phyloP scores from a whole-genome alignment of 92 coral and sea anemone species.

The Meandrina meandrites region DNA sequence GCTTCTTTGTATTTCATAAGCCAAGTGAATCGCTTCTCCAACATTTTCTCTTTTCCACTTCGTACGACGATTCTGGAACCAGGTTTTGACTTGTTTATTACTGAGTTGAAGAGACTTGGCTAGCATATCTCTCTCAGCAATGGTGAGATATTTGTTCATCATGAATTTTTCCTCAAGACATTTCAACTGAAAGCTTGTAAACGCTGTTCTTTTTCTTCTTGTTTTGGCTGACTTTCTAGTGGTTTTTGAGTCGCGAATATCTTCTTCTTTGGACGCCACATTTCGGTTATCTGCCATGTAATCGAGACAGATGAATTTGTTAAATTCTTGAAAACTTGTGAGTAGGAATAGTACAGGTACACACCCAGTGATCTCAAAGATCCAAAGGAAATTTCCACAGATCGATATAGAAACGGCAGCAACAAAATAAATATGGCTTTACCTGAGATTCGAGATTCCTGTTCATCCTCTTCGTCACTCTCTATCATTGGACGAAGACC shows the following conservation, averaged over 20 bases:
- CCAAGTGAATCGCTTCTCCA: constrained; percentile 92
- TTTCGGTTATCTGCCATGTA: constrained; percentile 12
- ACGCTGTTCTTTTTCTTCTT: constrained; percentile 92
- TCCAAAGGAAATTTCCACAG: background rate
- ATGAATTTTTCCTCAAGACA: constrained; percentile 95
- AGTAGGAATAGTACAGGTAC: background rate
- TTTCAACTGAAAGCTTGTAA: constrained; percentile 95
- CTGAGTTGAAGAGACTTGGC: constrained; percentile 96
- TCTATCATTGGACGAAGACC: constrained; percentile 22
- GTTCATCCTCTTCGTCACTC: constrained; percentile 38
- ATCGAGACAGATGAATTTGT: background rate
- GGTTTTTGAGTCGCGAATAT: constrained; percentile 17
- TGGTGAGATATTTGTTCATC: constrained; percentile 96
- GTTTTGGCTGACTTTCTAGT: constrained; percentile 65
- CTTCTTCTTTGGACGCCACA: constrained; percentile 11
- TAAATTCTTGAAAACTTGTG: background rate
- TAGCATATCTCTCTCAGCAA: constrained; percentile 94
- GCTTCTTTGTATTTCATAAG: constrained; percentile 85
- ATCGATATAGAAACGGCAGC: background rate
- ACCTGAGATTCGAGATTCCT: constrained; percentile 26
- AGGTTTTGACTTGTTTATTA: constrained; percentile 95
- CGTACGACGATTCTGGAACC: constrained; percentile 98
- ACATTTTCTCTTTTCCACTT: constrained; percentile 99
- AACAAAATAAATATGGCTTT: background rate
- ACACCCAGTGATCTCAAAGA: background rate